phyloP scores from a whole-genome alignment of 2,888 invertebrate genomes.

The Rotaria magnacalcarata region DNA sequence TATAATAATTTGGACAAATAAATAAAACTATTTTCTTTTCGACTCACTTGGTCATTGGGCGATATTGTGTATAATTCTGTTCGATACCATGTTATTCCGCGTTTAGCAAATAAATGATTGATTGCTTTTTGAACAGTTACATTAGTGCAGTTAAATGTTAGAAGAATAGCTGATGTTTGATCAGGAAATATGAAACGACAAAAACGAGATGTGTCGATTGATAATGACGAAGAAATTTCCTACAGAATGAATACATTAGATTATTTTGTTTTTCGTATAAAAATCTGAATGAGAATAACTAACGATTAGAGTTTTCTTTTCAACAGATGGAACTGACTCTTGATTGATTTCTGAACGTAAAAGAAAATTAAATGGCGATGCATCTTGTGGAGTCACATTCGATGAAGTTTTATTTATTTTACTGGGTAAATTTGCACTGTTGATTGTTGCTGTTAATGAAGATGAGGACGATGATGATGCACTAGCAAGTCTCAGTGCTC shows the following conservation, averaged over 20 bases:
- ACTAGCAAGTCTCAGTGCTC: neutral
- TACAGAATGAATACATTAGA: neutral
- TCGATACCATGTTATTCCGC: constrained; percentile 19
- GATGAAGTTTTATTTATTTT: neutral
- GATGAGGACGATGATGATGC: neutral
- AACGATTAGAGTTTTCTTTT: neutral
- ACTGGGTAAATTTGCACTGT: neutral
- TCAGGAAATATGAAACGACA: constrained; percentile 36
- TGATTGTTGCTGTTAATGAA: neutral
- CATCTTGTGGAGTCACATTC: neutral
- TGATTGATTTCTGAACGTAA: neutral
- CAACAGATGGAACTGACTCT: neutral
- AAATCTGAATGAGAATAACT: neutral
- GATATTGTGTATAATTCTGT: neutral
- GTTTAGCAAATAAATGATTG: constrained; percentile 5
- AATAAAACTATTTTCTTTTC: neutral
- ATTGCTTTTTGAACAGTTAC: neutral
- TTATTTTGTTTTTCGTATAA: neutral
- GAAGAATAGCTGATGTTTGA: neutral
- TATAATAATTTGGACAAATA: constrained; percentile 42
- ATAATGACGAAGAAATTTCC: neutral
- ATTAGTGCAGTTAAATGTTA: neutral
- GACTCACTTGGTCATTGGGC: neutral
- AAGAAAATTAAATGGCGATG: neutral
- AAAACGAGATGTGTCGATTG: constrained; percentile 2